Evolutionary conservation across 1,140 invertebrate genomes (phyloP).

Genomic region (Rhopalosiphum maidis): DNA sequence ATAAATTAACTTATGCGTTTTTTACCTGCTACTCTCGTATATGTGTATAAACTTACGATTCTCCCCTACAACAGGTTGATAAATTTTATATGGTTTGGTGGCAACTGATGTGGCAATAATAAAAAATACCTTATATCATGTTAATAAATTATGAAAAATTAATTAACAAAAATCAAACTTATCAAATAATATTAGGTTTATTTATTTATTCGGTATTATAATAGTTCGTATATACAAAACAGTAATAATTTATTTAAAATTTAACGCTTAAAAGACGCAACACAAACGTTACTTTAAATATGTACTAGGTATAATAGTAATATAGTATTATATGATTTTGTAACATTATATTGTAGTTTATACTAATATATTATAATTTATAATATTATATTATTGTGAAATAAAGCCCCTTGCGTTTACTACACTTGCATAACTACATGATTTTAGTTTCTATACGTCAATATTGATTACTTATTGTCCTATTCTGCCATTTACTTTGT

Average conservation of each 20-base stretch:
- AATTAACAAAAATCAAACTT: not conserved
- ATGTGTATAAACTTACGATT: too few species aligned
- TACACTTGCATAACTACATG: not conserved
- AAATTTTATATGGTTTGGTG: too few species aligned
- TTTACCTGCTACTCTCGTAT: too few species aligned
- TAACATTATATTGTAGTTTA: not conserved
- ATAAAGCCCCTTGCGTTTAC: not conserved
- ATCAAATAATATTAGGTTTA: not conserved
- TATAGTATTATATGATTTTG: not conserved
- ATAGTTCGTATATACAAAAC: not conserved
- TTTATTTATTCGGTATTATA: not conserved
- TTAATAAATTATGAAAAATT: not conserved
- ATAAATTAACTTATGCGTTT: too few species aligned
- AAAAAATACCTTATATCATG: too few species aligned
- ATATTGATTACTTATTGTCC: not conserved
- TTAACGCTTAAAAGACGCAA: not conserved
- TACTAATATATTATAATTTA: constrained; percentile 11
- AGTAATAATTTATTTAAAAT: not conserved
- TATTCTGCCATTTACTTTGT: not conserved
- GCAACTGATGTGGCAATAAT: too few species aligned
- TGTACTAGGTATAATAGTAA: not conserved
- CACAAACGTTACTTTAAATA: not conserved
- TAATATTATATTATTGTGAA: not conserved
- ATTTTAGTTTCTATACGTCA: not conserved
- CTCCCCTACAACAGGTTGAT: too few species aligned